Conservation (phyloP, 92 coral and sea anemone genomes). For the Phenganax subtilis region DNA sequence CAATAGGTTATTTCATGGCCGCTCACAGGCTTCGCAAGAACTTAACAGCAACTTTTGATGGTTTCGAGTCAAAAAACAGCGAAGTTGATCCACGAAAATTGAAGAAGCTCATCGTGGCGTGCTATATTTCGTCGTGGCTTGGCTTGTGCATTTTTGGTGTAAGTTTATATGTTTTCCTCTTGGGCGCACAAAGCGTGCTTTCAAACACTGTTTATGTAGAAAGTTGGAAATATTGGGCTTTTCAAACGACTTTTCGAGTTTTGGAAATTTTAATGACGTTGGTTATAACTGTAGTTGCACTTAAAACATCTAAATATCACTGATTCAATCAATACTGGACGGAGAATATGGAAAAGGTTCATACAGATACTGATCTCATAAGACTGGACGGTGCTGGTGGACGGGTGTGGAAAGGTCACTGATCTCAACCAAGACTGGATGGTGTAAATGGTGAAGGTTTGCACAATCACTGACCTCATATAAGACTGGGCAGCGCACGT, state of each 20-base stretch:
- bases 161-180: conserved; percentile 24
- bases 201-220: background rate
- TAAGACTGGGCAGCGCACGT: no score
- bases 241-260: conserved; percentile 30
- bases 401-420: no score
- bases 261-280: conserved; percentile 46
- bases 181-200: conserved; percentile 50
- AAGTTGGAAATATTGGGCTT: conserved; percentile 53
- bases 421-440: no score
- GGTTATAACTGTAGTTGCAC: conserved; percentile 49
- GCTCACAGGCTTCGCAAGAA: conserved; percentile 57
- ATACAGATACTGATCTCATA: no score
- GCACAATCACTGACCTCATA: no score
- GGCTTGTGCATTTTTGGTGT: conserved; percentile 44
- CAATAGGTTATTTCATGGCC: conserved; percentile 59
- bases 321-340: background rate
- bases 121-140: conserved; percentile 42
- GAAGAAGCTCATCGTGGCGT: conserved; percentile 23
- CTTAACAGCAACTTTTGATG: conserved; percentile 57
- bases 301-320: conserved; percentile 22
- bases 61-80: conserved; percentile 4
- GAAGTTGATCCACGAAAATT: conserved; percentile 34
- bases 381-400: no score
- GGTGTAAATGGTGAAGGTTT: no score
- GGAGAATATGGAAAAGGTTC: background rate